Base-by-base conservation (phyloP, 2,888 invertebrate genomes). In the Oxytorus armatus region DNA sequence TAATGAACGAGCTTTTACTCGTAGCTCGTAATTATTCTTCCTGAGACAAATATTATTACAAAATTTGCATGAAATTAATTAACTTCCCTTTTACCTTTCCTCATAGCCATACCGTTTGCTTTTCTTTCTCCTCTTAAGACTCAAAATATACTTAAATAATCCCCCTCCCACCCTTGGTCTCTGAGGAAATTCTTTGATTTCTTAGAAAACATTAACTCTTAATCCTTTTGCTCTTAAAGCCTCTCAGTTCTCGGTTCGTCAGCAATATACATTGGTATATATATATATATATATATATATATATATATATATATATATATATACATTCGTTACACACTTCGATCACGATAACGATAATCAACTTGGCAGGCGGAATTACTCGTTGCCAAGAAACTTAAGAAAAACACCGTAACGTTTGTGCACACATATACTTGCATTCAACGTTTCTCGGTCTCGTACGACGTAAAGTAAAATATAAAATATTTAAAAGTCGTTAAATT, bases 21-120 rank as follows among this genome's bases (percentile, higher is more conserved):
- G 25, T 29, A 25, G 7, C 59, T n/a, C 25, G 4, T 36, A 7
- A 25, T 23, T 61, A 42, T 25, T 59, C 18, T 23, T 29, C n/a
- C 47, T 3, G 51, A 63, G 61, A 11, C 36, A 51, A 79, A 66
- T 70, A 57, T 79, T 79, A 66, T 72, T 53, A 76, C 51, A 42
- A 44, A 68, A 79, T 79, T 79, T 68, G 68, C 76, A 79, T 79
- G 57, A 76, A 79, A 66, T 79, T 72, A 53, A 79, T 79, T 76
- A 79, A 55, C 61, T 18, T 18, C 16, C 51, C 61, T 11, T 47
- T 55, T 8, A 3, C 29, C 25, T 47, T 49, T 44, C 39, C 44
- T 18, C 29, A 1, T 18, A 39, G 16, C 39, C 10, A n/a, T 59
- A 14, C 42, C 16, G 33, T 39, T 11, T 53, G 68, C 47, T 77